Evolutionary conservation across 1,140 invertebrate species (phyloP).

Genomic region (Musca domestica): DNA sequence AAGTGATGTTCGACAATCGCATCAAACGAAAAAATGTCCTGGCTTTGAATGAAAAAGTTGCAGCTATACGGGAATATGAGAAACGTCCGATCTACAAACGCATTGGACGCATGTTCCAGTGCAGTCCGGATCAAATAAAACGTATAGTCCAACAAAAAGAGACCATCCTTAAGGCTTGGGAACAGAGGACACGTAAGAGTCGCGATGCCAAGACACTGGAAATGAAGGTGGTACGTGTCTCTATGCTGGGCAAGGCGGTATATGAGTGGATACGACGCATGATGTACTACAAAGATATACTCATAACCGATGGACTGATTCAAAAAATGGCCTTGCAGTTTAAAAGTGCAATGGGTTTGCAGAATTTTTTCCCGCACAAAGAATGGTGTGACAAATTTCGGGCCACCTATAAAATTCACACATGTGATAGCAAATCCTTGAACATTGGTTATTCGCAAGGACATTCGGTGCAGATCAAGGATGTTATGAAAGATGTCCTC

Average conservation of each 20-base stretch:
- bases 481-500: conserved; percentile 47
- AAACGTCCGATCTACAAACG: conserved; percentile 47
- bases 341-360: conserved; percentile 45
- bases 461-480: conserved; percentile 48
- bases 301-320: conserved; percentile 45
- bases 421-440: conserved; percentile 39
- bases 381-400: conserved; percentile 52
- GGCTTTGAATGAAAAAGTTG: conserved; percentile 48
- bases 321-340: conserved; percentile 51
- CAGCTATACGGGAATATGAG: conserved; percentile 46
- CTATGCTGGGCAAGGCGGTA: conserved; percentile 47
- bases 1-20: conserved; percentile 47
- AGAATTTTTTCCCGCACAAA: conserved; percentile 48
- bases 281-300: conserved; percentile 52
- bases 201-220: conserved; percentile 46
- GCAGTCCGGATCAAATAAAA: conserved; percentile 51
- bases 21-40: conserved; percentile 51
- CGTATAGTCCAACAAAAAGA: conserved; percentile 48
- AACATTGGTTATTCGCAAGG: conserved; percentile 45
- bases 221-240: conserved; percentile 42
- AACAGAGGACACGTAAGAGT: conserved; percentile 42
- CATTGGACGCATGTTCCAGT: conserved; percentile 46
- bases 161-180: conserved; percentile 45
- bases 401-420: conserved; percentile 39
- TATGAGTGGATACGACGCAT: conserved; percentile 51